phyloP scores from a whole-genome alignment of 2,888 invertebrate species.

The Ophion slaviceki region DNA sequence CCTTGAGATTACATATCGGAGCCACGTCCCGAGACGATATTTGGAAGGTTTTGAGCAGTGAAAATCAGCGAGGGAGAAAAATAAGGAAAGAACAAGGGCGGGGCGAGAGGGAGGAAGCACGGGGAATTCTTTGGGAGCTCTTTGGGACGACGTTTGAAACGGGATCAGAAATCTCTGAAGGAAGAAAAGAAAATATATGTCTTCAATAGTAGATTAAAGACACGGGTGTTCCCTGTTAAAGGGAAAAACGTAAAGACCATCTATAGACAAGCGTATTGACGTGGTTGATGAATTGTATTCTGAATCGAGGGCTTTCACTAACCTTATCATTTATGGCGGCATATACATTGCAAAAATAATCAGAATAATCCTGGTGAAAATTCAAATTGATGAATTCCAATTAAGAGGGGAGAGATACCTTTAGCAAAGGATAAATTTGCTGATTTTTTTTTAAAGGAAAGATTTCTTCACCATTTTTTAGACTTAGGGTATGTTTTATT shows the following conservation, averaged over 20 bases:
- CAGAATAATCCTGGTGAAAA: too few relatives aligned
- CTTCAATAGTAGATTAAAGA: constrained; percentile 5
- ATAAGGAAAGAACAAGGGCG: constrained; percentile 7
- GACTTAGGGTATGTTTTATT: too few relatives aligned
- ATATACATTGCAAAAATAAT: too few relatives aligned
- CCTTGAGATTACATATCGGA: constrained; percentile 61
- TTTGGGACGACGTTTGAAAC: constrained; percentile 11
- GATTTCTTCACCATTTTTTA: too few relatives aligned
- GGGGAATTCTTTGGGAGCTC: constrained; percentile 17
- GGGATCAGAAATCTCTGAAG: constrained; percentile 6
- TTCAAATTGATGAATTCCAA: too few relatives aligned
- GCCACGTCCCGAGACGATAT: constrained; percentile 50
- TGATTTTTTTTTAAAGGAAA: too few relatives aligned
- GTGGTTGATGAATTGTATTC: background rate
- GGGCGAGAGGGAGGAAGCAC: too few relatives aligned
- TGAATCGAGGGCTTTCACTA: background rate
- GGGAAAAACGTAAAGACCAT: background rate
- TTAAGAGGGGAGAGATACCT: too few relatives aligned
- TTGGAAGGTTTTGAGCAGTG: constrained; percentile 52
- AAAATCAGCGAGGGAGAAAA: constrained; percentile 30
- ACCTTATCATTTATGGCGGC: background rate
- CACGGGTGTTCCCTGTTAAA: background rate
- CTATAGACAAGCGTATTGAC: background rate
- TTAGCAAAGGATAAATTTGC: too few relatives aligned
- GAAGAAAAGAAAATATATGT: constrained; percentile 6